Base-by-base conservation (phyloP, 2,888 invertebrate genomes). In the Phorcus lineatus region DNA sequence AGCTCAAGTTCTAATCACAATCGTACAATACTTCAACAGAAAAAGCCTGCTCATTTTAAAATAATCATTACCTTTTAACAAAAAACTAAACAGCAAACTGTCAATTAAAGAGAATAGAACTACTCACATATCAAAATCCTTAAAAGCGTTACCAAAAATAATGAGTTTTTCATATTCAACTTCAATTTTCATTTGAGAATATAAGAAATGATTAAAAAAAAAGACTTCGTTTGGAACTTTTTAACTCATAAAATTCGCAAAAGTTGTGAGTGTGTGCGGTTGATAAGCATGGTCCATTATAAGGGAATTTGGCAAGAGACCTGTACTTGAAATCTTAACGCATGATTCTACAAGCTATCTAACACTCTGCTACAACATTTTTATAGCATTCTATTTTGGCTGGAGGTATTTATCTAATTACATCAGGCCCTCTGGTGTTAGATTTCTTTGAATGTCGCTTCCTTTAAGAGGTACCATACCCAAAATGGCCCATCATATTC, bases 321-420 rank as follows among this genome's bases (percentile, higher is more conserved):
- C 19, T 11, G 40, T 17, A 28, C 19, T 36, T 28, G n/a, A 70
- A 70, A 31, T 70, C 36, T 36, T 62, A 62, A 62, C 62, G 62
- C 28, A 62, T 62, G 62, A 28, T 62, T 62, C 62, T 62, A 62
- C 62, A 62, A 24, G 36, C 36, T n/a, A 40, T n/a, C 28, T 70
- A 9, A 70, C 70, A 70, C 40, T 70, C 36, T 19, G 36, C 70
- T 40, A 13, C 36, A 70, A 40, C 70, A 70, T 70, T 70, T 70
- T 70, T 70, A 70, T 70, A 70, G 70, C 40, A 19, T 36, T 70
- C 70, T 70, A 70, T 70, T 70, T 70, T 36, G 28, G 67, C 67
- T 67, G 13, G 28, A 31, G 28, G 70, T 36, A 70, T 70, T 36
- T 40, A 70, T 70, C 70, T 70, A 70, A 70, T 70, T 36, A 70